Conservation (phyloP, 2,888 invertebrate species). For the Amiota communis region DNA sequence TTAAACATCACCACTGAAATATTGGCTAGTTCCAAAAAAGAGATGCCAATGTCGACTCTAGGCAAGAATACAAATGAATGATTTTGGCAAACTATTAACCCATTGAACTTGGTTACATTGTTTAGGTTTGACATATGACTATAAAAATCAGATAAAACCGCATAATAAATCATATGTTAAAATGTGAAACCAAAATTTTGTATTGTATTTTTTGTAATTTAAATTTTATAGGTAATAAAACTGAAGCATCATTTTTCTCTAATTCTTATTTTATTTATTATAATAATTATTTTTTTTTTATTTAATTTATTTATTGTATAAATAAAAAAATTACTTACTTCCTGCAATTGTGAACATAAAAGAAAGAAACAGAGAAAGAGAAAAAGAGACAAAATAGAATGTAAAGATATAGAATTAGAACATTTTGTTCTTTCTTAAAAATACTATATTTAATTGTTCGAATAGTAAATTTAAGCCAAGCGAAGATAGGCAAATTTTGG, state of each 20-base stretch:
- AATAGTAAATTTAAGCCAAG: conserved; percentile 51
- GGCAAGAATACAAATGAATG: no score
- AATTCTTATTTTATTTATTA: not conserved
- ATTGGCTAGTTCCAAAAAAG: no score
- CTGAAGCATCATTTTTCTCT: no score
- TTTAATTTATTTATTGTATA: not conserved
- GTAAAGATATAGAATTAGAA: conserved; percentile 50
- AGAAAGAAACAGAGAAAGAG: conserved; percentile 57
- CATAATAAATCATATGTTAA: not conserved
- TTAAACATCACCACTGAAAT: no score
- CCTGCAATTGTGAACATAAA: conserved; percentile 72
- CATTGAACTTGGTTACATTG: not conserved
- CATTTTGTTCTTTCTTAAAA: conserved; percentile 1
- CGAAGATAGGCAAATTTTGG: conserved; percentile 60
- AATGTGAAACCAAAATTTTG: conserved; percentile 11
- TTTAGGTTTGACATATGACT: not conserved
- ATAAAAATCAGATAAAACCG: no score
- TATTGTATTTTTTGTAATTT: conserved; percentile 34
- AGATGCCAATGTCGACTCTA: no score
- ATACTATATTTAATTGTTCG: not conserved
- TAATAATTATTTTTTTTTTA: conserved; percentile 1
- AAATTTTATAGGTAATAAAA: conserved; percentile 42
- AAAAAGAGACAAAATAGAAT: conserved; percentile 49
- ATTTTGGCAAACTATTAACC: no score
- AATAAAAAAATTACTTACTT: conserved; percentile 70